These are phyloP conservation scores for Heliocidaris erythrogramma DNA, from an alignment of 35 echinoderm and acorn worm genomes.

Conservation along the genomic window DNA sequence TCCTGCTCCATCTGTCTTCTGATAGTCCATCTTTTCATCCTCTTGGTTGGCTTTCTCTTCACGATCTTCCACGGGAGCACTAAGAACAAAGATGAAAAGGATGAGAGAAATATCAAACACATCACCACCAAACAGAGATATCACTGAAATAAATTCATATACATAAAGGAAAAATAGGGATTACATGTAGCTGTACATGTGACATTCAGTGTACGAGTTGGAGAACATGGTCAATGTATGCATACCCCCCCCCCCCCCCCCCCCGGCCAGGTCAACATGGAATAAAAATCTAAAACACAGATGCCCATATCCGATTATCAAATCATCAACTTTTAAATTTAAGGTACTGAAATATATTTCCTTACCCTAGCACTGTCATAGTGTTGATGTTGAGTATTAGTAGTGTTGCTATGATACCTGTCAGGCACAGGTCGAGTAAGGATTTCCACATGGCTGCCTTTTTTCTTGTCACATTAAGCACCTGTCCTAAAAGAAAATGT, in stretches of 20 bases:
- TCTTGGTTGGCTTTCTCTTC: not conserved
- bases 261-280: too few species aligned
- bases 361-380: not conserved
- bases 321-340: too few species aligned
- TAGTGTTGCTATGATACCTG: not conserved
- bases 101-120: not conserved
- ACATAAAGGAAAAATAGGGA: too few species aligned
- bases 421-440: not conserved
- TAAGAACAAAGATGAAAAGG: not conserved
- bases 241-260: too few species aligned
- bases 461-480: not conserved
- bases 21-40: not conserved
- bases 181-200: too few species aligned
- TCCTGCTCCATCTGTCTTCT: not conserved
- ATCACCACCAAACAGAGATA: not conserved
- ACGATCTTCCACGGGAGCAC: not conserved
- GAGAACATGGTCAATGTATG: too few species aligned
- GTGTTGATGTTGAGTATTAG: not conserved
- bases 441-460: not conserved
- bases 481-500: not conserved
- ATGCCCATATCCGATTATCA: too few species aligned
- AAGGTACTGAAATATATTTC: too few species aligned
- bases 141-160: not conserved
- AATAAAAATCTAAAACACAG: too few species aligned
- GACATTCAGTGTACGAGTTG: too few species aligned